These are phyloP conservation scores for Andrena trimmerana DNA, from an alignment of 2,888 invertebrate species.

Conservation along the genomic window DNA sequence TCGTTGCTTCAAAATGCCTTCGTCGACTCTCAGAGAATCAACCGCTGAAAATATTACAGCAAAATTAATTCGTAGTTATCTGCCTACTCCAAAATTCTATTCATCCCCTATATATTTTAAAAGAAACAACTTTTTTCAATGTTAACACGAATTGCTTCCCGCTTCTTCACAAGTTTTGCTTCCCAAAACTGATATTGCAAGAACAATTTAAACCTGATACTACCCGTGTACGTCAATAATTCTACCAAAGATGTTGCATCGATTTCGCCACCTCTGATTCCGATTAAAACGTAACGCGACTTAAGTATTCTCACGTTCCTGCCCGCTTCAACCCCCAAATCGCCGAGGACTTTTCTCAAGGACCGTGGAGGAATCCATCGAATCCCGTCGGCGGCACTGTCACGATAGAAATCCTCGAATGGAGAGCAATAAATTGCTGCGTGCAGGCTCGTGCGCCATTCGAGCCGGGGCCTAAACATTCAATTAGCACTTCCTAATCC, in stretches of 20 bases:
- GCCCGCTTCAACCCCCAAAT: background rate
- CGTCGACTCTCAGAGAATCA: background rate
- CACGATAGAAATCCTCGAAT: slow-evolving; percentile 13
- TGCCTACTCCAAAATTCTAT: background rate
- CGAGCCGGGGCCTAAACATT: slow-evolving; percentile 80
- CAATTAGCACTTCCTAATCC: slow-evolving; percentile 85
- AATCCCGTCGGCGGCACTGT: background rate
- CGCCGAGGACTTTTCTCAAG: background rate
- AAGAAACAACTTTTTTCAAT: background rate
- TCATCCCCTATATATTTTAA: background rate
- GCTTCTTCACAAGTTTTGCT: no score
- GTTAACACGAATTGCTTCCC: background rate
- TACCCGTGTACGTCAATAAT: no score
- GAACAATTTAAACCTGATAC: no score
- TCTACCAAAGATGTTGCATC: background rate
- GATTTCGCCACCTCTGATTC: background rate
- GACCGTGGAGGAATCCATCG: background rate
- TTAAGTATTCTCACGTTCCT: background rate
- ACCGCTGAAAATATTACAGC: background rate
- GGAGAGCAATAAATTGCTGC: slow-evolving; percentile 75
- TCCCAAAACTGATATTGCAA: no score
- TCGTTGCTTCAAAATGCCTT: background rate
- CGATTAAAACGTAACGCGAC: background rate
- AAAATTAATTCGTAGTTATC: no score
- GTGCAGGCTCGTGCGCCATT: slow-evolving; percentile 54